Percentiles rank a stretch among this genome's conserved stretches.
phyloP scores from a whole-genome alignment of 2,888 invertebrate species.

The Chrysodeixis includens region DNA sequence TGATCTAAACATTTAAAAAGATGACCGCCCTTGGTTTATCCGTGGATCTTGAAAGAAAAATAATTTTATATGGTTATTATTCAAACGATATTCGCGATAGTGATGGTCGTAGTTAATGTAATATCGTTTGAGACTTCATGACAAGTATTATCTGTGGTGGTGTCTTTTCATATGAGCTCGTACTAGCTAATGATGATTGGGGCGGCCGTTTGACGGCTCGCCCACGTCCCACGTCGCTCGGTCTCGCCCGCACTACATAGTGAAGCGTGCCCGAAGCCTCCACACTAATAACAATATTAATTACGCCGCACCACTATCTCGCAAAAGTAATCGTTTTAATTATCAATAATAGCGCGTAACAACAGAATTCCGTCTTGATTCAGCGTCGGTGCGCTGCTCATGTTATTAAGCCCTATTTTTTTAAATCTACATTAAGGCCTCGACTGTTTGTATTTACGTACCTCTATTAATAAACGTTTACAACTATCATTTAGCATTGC shows the following conservation, averaged over 20 bases:
- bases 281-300: conserved; percentile 75
- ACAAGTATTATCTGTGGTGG: conserved; percentile 21
- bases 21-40: conserved; percentile 21
- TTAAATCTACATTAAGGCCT: conserved; percentile 45
- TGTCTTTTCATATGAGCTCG: conserved; percentile 27
- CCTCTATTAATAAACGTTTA: conserved; percentile 60
- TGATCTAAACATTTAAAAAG: conserved; percentile 36
- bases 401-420: conserved; percentile 51
- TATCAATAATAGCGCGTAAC: conserved; percentile 68
- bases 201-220: conserved; percentile 17
- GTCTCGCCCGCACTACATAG: conserved; percentile 29
- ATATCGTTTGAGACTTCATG: conserved; percentile 28
- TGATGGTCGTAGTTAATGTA: conserved; percentile 25
- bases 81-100: not conserved
- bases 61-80: conserved; percentile 11
- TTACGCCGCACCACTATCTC: conserved; percentile 65
- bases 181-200: conserved; percentile 31
- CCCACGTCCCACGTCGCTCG: not conserved
- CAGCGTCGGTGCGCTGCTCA: conserved; percentile 27
- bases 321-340: conserved; percentile 75
- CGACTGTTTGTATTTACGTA: conserved; percentile 27
- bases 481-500: conserved; percentile 58
- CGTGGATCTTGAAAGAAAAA: conserved; percentile 30
- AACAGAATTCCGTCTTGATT: conserved; percentile 47
- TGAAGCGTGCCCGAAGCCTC: conserved; percentile 56